Evolutionary conservation across 2,113 vertebrate genomes (phyloP).

Genomic region (Epinephelus fuscoguttatus): DNA sequence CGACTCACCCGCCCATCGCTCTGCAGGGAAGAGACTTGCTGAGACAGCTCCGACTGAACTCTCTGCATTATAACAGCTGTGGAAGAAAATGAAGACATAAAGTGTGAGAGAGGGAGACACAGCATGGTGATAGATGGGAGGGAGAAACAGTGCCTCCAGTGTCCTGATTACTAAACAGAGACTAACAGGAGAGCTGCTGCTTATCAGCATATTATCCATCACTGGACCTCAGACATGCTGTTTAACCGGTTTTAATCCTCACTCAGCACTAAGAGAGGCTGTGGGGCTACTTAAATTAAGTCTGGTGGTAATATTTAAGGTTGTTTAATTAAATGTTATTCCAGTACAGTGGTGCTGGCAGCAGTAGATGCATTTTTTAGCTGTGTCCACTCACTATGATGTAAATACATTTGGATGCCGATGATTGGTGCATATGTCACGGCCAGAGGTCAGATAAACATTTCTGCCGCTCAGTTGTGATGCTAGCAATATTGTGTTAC

Average conservation of each 20-base stretch:
- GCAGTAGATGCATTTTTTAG: no score
- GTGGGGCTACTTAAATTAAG: constrained; percentile 16
- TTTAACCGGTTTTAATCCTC: constrained; percentile 14
- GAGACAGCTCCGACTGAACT: constrained; percentile 92
- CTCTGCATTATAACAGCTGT: constrained; percentile 91
- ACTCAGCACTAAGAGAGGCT: constrained; percentile 24
- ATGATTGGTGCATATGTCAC: no score
- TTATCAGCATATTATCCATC: constrained; percentile 16
- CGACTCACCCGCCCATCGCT: constrained; percentile 90
- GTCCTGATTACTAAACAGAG: constrained; percentile 13
- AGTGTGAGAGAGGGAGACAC: not conserved
- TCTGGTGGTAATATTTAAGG: not conserved
- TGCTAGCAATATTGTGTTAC: no score
- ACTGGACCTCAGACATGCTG: constrained; percentile 8
- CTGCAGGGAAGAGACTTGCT: constrained; percentile 94
- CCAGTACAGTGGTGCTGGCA: not conserved
- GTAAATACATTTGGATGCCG: no score
- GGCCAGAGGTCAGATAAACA: no score
- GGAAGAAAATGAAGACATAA: not conserved
- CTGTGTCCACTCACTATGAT: no score
- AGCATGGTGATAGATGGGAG: not conserved
- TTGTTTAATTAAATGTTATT: constrained; percentile 1
- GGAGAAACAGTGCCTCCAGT: not conserved
- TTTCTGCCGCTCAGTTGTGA: no score
- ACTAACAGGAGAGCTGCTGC: not conserved